Evolutionary conservation across 2,113 vertebrate genomes (phyloP), one percentile per base, ranked within the genome.

Genomic region (Lepus europaeus): DNA sequence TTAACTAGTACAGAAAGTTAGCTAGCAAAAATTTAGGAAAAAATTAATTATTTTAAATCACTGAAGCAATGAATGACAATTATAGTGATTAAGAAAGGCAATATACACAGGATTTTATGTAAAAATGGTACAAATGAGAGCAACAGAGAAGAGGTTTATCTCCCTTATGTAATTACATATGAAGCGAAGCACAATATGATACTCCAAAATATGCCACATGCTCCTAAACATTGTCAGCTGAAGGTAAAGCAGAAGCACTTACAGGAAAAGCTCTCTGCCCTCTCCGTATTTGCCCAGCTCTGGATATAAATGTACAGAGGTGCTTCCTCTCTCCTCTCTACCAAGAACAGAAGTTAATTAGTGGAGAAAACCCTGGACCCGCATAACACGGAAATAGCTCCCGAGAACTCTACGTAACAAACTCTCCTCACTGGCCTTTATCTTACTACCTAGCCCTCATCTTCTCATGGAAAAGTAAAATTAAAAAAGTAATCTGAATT

Each of bases 31-130:
- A 11, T 59, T 49, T 22, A 36, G 91, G 25, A 89, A 94, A 91
- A 66, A 45, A 70, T 92, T 70, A 77, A 78, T 63, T 81, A 33
- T 12, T 74, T 92, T 74, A 86, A 93, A 81, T 81, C 27, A 51
- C 4, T 31, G 79, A 93, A 89, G 23, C 25, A 53, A 63, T 49
- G 2, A 66, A 56, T 49, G 45, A 79, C 29, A 29, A 81, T 56
- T 85, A 81, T 63, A 56, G 3, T 64, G 49, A 64, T 70, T 72
- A 87, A 90, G 49, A 66, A 74, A 81, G 20, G 39, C 0, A 78
- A 5, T 25, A 74, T 33, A 6, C 22, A 82, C 27, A 85, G 19
- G 20, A n/a, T 56, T 74, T 76, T 68, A 68, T 61, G 31, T 56
- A n/a, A 39, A 51, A 91, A 79, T 23, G 56, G 56, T 19, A 94